phyloP scores from a whole-genome alignment of 30 jellyfish, hydroid and myxozoan species.

The Catostylus mosaicus region DNA sequence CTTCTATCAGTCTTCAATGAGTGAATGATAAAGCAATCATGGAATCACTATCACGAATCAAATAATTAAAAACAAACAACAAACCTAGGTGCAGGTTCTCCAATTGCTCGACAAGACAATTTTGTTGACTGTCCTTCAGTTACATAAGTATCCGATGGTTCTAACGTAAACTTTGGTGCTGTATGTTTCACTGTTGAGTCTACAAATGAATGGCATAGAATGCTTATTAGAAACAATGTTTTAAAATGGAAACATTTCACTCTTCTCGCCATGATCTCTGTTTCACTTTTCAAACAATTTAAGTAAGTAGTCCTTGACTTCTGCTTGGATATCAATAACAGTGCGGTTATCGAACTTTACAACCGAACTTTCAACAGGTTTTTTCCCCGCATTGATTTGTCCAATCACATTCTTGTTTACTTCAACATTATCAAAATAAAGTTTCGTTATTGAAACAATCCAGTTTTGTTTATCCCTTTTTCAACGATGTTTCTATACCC shows the following conservation, averaged over 20 bases:
- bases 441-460: no score
- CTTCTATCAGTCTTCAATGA: no score
- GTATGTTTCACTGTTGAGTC: conserved; percentile 48
- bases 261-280: background rate
- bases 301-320: no score
- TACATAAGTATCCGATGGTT: conserved; percentile 70
- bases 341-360: no score
- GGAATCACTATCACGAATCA: background rate
- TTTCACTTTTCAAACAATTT: background rate
- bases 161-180: conserved; percentile 68
- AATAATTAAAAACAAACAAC: background rate
- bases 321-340: no score
- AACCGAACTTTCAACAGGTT: no score
- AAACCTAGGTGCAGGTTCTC: conserved; percentile 79
- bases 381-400: no score
- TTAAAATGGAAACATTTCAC: background rate
- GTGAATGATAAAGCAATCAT: background rate
- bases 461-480: no score
- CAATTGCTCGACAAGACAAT: conserved; percentile 77
- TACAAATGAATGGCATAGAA: conserved; percentile 15
- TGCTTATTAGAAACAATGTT: conserved; percentile 1
- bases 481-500: no score
- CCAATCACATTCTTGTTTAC: no score
- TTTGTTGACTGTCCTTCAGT: conserved; percentile 51
- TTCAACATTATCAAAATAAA: no score